Evolutionary conservation across 1,140 invertebrate genomes (phyloP).

Genomic region (Drusus annulatus): DNA sequence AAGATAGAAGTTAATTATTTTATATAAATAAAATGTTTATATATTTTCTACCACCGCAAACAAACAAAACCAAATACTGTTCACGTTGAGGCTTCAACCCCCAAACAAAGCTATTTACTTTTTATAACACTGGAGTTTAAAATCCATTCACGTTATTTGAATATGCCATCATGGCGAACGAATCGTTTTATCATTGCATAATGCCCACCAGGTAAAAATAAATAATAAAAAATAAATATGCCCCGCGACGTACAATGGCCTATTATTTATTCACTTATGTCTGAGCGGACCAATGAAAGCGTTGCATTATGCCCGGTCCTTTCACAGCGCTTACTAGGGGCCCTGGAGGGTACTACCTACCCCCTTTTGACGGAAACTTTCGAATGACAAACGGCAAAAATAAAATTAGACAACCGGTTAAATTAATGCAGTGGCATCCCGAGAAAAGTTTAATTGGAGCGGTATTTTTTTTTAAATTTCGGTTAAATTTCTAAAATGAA

Average conservation of each 20-base stretch:
- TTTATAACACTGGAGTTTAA: not conserved
- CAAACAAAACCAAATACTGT: not conserved
- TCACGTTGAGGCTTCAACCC: not conserved
- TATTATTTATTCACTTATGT: constrained; percentile 17
- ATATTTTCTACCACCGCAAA: not conserved
- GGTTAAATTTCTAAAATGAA: too few relatives aligned
- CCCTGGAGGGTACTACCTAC: not conserved
- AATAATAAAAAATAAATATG: constrained; percentile 24
- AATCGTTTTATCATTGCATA: constrained; percentile 30
- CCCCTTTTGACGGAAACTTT: constrained; percentile 23
- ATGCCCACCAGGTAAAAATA: constrained; percentile 37
- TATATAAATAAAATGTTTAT: not conserved
- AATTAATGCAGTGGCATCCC: too few relatives aligned
- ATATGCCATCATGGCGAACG: constrained; percentile 19
- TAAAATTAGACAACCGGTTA: constrained; percentile 37
- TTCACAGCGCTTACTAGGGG: not conserved
- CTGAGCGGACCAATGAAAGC: constrained; percentile 26
- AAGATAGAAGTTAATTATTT: too few relatives aligned
- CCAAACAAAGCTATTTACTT: not conserved
- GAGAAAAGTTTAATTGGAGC: too few relatives aligned
- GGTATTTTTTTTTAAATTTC: too few relatives aligned
- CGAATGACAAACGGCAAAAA: constrained; percentile 43
- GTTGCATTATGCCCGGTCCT: constrained; percentile 24
- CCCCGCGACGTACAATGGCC: not conserved
- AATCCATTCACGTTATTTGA: constrained; percentile 20